Evolutionary conservation across 2,888 invertebrate genomes (phyloP).

Genomic region (Sinopyrophorus schimmeli): DNA sequence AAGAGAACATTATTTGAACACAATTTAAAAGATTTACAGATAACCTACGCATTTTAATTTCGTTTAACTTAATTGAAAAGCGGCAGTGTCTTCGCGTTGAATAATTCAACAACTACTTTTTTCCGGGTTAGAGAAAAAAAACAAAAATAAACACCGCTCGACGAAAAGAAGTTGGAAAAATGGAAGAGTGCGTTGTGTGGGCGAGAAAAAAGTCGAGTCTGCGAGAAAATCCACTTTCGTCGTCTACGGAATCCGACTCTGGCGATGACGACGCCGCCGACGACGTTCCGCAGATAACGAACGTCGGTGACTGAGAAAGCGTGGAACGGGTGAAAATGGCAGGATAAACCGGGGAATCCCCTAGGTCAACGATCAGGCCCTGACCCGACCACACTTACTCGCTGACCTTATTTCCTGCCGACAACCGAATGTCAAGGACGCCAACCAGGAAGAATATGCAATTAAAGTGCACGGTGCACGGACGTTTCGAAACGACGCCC

Average conservation of each 20-base stretch:
- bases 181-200: too few relatives aligned
- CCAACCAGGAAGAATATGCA: constrained; percentile 29
- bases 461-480: constrained; percentile 23
- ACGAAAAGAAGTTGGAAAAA: too few relatives aligned
- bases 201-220: background rate
- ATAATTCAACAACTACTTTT: too few relatives aligned
- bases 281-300: constrained; percentile 27
- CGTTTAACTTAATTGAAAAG: background rate
- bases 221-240: background rate
- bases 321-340: constrained; percentile 46
- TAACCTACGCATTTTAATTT: constrained; percentile 2
- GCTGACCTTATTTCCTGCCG: constrained; percentile 47
- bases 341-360: constrained; percentile 50
- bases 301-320: constrained; percentile 39
- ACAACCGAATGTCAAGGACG: constrained; percentile 38
- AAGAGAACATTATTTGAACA: constrained; percentile 1
- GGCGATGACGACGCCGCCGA: too few relatives aligned
- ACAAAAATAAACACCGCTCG: too few relatives aligned
- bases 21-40: constrained; percentile 8
- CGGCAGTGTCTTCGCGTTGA: too few relatives aligned
- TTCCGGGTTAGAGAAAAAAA: too few relatives aligned
- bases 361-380: constrained; percentile 55
- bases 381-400: constrained; percentile 50
- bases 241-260: constrained; percentile 22
- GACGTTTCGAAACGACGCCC: constrained; percentile 1